A percentile compares a stretch with the other conserved stretches of the same genome.
These are phyloP conservation scores for Thecocarcelia acutangulata DNA, from an alignment of 2,888 invertebrate genomes.

Conservation along the genomic window DNA sequence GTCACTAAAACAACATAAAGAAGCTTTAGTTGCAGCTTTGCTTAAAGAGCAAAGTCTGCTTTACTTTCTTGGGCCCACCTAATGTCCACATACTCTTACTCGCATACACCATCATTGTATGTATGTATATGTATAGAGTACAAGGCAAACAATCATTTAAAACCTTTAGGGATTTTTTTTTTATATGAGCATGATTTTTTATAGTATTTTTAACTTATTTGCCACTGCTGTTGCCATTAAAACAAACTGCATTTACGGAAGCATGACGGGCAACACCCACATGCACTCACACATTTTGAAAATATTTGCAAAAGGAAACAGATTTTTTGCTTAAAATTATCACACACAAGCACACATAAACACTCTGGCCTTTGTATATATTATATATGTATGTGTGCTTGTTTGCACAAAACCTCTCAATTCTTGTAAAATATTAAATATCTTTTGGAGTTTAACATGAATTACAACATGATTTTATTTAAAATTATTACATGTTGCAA, in stretches of 20 bases:
- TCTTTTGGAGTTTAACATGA: slow-evolving; percentile 38
- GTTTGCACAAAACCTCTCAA: slow-evolving; percentile 8
- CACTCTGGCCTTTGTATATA: not conserved
- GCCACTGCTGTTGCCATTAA: slow-evolving; percentile 63
- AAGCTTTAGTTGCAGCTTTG: not conserved
- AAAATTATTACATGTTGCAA: slow-evolving; percentile 30
- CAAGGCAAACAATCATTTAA: slow-evolving; percentile 55
- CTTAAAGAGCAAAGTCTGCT: too few species aligned
- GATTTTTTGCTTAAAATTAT: slow-evolving; percentile 1
- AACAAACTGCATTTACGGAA: slow-evolving; percentile 58
- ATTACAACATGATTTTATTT: slow-evolving; percentile 36
- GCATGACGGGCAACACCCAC: slow-evolving; percentile 65
- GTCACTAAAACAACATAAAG: too few species aligned
- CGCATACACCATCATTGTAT: not conserved
- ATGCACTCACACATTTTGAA: slow-evolving; percentile 20
- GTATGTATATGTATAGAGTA: slow-evolving; percentile 10
- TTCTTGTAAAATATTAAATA: slow-evolving; percentile 40
- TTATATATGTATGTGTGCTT: too few species aligned
- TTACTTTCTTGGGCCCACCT: not conserved
- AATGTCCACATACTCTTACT: slow-evolving; percentile 22
- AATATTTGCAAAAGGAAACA: slow-evolving; percentile 40
- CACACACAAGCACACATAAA: not conserved
- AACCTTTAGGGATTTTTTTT: slow-evolving; percentile 57
- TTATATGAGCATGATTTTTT: slow-evolving; percentile 26
- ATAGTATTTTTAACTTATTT: slow-evolving; percentile 42